Percentiles rank a stretch among this genome's conserved stretches.
phyloP scores from a whole-genome alignment of 92 coral and sea anemone species.

The Actinostola sp. region DNA sequence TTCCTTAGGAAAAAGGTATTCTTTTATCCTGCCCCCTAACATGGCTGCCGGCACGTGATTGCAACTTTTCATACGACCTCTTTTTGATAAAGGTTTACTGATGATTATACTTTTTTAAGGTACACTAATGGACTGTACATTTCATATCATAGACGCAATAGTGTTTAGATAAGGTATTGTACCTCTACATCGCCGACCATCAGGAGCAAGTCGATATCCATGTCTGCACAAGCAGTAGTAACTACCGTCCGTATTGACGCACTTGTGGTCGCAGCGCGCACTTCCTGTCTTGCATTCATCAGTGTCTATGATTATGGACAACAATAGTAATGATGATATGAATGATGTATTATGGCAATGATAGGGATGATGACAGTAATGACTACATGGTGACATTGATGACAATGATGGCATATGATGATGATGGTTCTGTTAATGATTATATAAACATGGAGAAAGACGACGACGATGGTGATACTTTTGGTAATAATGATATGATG shows the following conservation, averaged over 20 bases:
- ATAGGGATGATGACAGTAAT: too few relatives aligned
- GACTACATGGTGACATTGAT: too few relatives aligned
- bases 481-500: too few relatives aligned
- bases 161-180: not conserved
- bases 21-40: too few relatives aligned
- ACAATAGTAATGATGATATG: not conserved
- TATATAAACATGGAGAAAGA: too few relatives aligned
- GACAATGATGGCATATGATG: too few relatives aligned
- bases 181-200: constrained; percentile 90
- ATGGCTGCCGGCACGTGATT: too few relatives aligned
- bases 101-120: not conserved
- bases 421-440: too few relatives aligned
- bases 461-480: too few relatives aligned
- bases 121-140: not conserved
- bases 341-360: too few relatives aligned
- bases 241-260: constrained; percentile 92
- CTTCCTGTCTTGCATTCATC: constrained; percentile 79
- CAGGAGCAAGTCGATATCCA: constrained; percentile 81
- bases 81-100: not conserved
- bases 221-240: constrained; percentile 81
- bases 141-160: not conserved
- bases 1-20: too few relatives aligned
- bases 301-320: too few relatives aligned
- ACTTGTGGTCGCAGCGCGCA: constrained; percentile 86
- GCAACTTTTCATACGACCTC: constrained; percentile 20